Evolutionary conservation across 1,140 invertebrate genomes (phyloP), one percentile per base, ranked within the genome.

Genomic region (Anastrepha obliqua): DNA sequence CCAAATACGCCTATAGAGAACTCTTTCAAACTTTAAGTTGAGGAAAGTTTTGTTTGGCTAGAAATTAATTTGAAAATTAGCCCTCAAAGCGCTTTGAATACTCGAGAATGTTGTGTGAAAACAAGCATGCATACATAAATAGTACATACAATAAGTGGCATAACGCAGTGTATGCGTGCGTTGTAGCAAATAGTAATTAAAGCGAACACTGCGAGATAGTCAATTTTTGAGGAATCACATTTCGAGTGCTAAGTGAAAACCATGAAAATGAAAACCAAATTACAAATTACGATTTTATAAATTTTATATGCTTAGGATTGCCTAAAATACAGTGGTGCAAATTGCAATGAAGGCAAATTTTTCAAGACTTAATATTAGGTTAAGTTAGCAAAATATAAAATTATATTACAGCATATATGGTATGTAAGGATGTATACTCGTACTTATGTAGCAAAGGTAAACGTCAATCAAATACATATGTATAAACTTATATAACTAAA

Each of bases 271-370:
- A 74, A 42, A 74, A 51, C 70, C 5, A 67, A 67, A 67, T 67
- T 67, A 67, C 47, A 81, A 81, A 81, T 74, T 74, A 74, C 47
- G 47, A 67, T 67, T 67, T 67, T 74, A 44, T 74, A 74, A 17
- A 44, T 9, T 7, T 42, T 55, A 17, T 74, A 74, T 42, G 15
- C 55, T 55, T 81, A 11, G 20, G 44, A 3, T 81, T 81, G 55
- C 55, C 74, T 55, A 81, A 81, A 55, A 81, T 81, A 81, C 17
- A 81, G 17, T 55, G 42, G 20, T 81, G 74, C 74, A 81, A 81
- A 81, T 81, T 81, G 74, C 74, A 81, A 51, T 81, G 29, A 81
- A 81, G 74, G 74, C 74, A 81, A 74, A 81, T 55, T 51, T 81
- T 81, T 74, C 70, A 74, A 74, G 74, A 81, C 74, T 81, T 81